These are phyloP conservation scores for Leptosomus discolor DNA, from an alignment of 2,113 vertebrate genomes.

Conservation along the genomic window DNA sequence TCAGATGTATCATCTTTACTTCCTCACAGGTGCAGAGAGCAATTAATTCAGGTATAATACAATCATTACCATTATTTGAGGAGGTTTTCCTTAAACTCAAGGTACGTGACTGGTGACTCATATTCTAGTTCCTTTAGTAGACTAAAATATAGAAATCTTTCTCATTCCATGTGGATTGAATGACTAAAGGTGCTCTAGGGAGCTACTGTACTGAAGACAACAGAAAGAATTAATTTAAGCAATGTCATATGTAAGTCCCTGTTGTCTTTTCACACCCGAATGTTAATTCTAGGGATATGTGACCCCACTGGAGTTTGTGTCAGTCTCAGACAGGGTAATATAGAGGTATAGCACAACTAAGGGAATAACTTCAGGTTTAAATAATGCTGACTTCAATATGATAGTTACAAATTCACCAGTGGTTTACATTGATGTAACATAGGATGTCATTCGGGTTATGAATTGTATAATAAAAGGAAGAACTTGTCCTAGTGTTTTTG, in stretches of 20 bases:
- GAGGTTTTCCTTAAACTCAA: constrained; percentile 42
- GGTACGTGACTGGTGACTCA: constrained; percentile 40
- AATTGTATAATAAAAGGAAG: neutral
- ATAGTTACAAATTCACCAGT: constrained; percentile 25
- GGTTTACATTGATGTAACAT: neutral
- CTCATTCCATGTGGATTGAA: neutral
- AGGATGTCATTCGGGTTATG: neutral
- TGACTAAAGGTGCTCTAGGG: constrained; percentile 58
- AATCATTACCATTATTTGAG: constrained; percentile 24
- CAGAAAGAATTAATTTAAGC: constrained; percentile 54
- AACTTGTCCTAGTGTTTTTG: neutral
- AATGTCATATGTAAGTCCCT: constrained; percentile 37
- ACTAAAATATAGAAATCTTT: constrained; percentile 41
- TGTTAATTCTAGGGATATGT: constrained; percentile 33
- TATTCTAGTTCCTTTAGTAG: constrained; percentile 48
- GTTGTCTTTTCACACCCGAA: constrained; percentile 36
- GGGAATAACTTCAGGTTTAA: constrained; percentile 38
- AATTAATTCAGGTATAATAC: constrained; percentile 8
- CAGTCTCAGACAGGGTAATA: constrained; percentile 24
- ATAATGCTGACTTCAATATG: constrained; percentile 21
- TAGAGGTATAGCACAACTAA: neutral
- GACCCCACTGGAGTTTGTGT: constrained; percentile 44
- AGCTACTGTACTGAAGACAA: constrained; percentile 46
- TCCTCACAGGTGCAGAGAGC: constrained; percentile 34
- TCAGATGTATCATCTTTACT: constrained; percentile 29